phyloP scores from a whole-genome alignment of 1,140 invertebrate species.

The Euglossa dilemma region DNA sequence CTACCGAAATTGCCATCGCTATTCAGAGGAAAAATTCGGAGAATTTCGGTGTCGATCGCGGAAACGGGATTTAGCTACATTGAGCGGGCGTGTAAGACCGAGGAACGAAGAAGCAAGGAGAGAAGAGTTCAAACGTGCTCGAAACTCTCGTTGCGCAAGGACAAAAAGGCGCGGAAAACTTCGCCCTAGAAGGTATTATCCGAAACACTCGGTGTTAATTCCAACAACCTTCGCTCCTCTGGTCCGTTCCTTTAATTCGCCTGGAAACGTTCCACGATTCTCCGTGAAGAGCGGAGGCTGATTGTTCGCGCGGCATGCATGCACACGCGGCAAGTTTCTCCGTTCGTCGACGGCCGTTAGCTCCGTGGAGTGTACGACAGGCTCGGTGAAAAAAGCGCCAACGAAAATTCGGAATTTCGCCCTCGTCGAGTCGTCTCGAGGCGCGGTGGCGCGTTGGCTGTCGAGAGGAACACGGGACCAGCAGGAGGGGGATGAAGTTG shows the following conservation, averaged over 20 bases:
- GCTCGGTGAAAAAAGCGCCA: slow-evolving; percentile 28
- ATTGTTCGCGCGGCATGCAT: slow-evolving; percentile 35
- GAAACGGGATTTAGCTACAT: too few species aligned
- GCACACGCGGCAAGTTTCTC: neutral
- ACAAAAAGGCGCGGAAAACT: neutral
- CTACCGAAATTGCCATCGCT: too few species aligned
- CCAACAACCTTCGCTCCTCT: neutral
- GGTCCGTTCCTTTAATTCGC: slow-evolving; percentile 17
- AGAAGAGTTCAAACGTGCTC: too few species aligned
- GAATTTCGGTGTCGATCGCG: too few species aligned
- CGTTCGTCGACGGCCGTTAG: neutral
- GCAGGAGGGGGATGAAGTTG: slow-evolving; percentile 25
- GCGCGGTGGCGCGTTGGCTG: neutral
- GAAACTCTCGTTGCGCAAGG: neutral
- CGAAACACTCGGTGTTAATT: slow-evolving; percentile 1
- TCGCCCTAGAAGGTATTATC: slow-evolving; percentile 4
- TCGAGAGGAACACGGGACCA: neutral
- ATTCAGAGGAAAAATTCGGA: too few species aligned
- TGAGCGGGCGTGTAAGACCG: too few species aligned
- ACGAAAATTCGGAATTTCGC: slow-evolving; percentile 67
- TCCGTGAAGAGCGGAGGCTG: slow-evolving; percentile 1
- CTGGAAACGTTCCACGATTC: slow-evolving; percentile 19
- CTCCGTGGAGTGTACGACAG: slow-evolving; percentile 6
- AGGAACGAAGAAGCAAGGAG: too few species aligned
- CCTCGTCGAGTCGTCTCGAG: slow-evolving; percentile 32